Base-by-base conservation (phyloP, 2,113 vertebrate species). In the Leucosticte australis region DNA sequence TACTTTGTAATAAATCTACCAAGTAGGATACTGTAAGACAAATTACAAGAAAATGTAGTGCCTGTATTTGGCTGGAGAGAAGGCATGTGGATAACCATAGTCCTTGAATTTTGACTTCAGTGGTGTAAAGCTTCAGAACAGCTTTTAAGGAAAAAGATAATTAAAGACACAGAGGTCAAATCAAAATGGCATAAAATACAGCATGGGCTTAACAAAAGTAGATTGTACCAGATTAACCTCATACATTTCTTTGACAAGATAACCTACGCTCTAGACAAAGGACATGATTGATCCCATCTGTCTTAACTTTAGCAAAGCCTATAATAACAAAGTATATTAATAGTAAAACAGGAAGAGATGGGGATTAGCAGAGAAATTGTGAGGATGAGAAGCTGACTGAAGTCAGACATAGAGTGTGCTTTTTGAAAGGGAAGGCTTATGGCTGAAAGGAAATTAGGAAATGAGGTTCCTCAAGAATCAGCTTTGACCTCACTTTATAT, bases 161-260 rank as follows among this genome's bases (percentile, higher is more conserved):
- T 93, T 86, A 93, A 93, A 94, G 79, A 80, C 90, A 63, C 2
- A 13, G 64, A 76, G 83, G 68, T 96, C 92, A 94, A 88, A 92
- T 74, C 63, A 93, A 93, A 93, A 92, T 39, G 63, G 22, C 59
- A 94, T 86, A 74, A 90, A 96, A 94, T 74, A 90, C 71, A 86
- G 59, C 75, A 33, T 23, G 35, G 42, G 42, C 24, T 97, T 96
- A 95, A 82, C 59, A 2, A 90, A 96, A 97, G 86, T 67, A 90
- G 95, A 83, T 97, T 90, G 86, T 67, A 88, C 52, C 79, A 92
- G 95, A 88, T 96, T 96, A 95, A 93, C 76, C 83, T 94, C 67
- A 71, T 93, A 65, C 18, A 86, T 95, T 92, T 93, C 79, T 92
- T 88, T 90, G 71, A 90, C 76, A 69, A 95, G 83, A 95, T 93